Evolutionary conservation across 2,797 vertebrate species (phyloP).

Genomic region (Xiphophorus birchmanni): DNA sequence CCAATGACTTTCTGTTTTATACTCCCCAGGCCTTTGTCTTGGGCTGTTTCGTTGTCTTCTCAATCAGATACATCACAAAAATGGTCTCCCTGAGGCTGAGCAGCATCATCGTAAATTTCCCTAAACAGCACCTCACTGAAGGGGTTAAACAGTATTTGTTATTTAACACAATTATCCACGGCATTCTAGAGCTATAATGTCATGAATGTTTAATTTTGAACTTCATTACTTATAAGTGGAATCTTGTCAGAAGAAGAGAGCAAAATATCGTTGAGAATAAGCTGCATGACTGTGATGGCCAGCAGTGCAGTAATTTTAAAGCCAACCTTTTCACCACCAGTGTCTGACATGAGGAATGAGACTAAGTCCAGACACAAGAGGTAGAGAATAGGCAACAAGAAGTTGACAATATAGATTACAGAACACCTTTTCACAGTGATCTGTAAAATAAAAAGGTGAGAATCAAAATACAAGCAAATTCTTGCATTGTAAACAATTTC

Average conservation of each 20-base stretch:
- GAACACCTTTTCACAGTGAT: slow-evolving; percentile 56
- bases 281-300: slow-evolving; percentile 81
- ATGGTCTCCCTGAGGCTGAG: slow-evolving; percentile 80
- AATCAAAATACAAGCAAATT: background rate
- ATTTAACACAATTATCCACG: background rate
- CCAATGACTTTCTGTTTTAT: background rate
- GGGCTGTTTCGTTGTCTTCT: background rate
- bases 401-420: slow-evolving; percentile 55
- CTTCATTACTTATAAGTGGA: slow-evolving; percentile 81
- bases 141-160: background rate
- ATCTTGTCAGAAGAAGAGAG: slow-evolving; percentile 77
- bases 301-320: slow-evolving; percentile 85
- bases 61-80: slow-evolving; percentile 73
- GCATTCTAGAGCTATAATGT: background rate
- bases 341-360: slow-evolving; percentile 76
- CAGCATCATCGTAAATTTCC: slow-evolving; percentile 80
- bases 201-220: slow-evolving; percentile 4
- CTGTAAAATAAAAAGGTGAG: slow-evolving; percentile 28
- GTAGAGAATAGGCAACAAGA: slow-evolving; percentile 59
- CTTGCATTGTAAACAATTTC: background rate
- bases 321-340: slow-evolving; percentile 75
- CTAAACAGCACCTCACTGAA: slow-evolving; percentile 79
- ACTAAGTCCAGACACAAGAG: slow-evolving; percentile 82
- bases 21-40: background rate
- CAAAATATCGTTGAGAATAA: slow-evolving; percentile 84